These are phyloP conservation scores for Prosapia bicincta DNA, from an alignment of 2,888 invertebrate genomes.

Conservation along the genomic window DNA sequence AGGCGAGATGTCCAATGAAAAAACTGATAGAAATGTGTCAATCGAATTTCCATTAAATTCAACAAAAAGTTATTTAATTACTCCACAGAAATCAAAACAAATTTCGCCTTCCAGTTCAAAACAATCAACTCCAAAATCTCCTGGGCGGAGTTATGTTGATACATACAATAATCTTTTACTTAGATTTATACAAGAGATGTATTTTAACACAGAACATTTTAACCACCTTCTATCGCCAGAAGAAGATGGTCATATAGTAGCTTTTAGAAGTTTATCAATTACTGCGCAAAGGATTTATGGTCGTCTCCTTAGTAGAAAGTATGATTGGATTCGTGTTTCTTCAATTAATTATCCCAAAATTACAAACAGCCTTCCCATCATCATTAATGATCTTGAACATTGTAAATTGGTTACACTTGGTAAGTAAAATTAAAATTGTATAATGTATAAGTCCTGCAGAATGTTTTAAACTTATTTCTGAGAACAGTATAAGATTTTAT, in stretches of 20 bases:
- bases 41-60: neutral
- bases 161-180: conserved; percentile 8
- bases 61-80: neutral
- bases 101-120: neutral
- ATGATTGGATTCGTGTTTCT: conserved; percentile 17
- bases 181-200: neutral
- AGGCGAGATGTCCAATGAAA: neutral
- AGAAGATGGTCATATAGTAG: conserved; percentile 10
- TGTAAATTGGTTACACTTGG: conserved; percentile 15
- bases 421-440: neutral
- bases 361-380: neutral
- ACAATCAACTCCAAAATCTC: conserved; percentile 6
- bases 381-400: neutral
- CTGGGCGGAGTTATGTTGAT: neutral
- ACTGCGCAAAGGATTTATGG: conserved; percentile 11
- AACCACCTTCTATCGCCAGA: neutral
- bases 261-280: neutral
- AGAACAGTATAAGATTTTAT: too few relatives aligned
- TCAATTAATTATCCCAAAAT: conserved; percentile 8
- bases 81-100: conserved; percentile 10
- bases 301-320: conserved; percentile 15
- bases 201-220: neutral
- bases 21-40: neutral
- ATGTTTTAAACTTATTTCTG: too few relatives aligned
- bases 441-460: too few relatives aligned